Evolutionary conservation across 37 sponge, comb jelly and placozoan genomes (phyloP), one percentile per base, ranked within the genome.

Genomic region (Dysidea cf. avara): DNA sequence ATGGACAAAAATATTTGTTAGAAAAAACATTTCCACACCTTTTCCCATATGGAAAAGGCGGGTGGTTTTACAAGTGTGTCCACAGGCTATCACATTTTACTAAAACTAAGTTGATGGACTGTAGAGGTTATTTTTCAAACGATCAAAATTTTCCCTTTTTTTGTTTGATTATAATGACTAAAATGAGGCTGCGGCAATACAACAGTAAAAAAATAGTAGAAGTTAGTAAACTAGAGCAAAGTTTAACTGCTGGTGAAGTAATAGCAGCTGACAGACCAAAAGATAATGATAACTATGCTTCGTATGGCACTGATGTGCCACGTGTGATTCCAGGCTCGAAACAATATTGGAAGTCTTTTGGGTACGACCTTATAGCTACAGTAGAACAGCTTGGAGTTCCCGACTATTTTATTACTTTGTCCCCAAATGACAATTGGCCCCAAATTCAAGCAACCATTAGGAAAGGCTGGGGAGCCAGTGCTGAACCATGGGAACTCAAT

Each of bases 371-470:
- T n/a, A n/a, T n/a, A n/a, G n/a, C n/a, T 4, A 61, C 32, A 34
- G 32, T 34, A 25, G 34, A 61, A 21, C 24, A 25, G 56, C 24
- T 24, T 24, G 59, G 59, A n/a, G 26, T 57, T 11, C 59, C 59
- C 11, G 59, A 57, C 59, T 18, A 25, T 28, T 57, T 57, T 57
- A 28, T 57, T 28, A 57, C 59, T 9, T 28, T 57, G n/a, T n/a
- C n/a, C 11, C 26, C 59, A 9, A 25, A 57, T 57, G 59, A 57
- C 22, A 25, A 28, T 17, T 57, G 59, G 59, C 59, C 59, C 24
- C 56, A 54, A 21, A 54, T 54, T 24, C 56, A 54, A 54, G 56
- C 56, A 21, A 54, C 56, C 7, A 54, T 54, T 5, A 54, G 56
- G 6, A 25, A 54, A n/a, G n/a, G n/a, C n/a, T n/a, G n/a, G n/a